A percentile compares a stretch with the other conserved stretches of the same genome.
phyloP scores from a whole-genome alignment of 2,797 vertebrate species.

The Scolopax rusticola region DNA sequence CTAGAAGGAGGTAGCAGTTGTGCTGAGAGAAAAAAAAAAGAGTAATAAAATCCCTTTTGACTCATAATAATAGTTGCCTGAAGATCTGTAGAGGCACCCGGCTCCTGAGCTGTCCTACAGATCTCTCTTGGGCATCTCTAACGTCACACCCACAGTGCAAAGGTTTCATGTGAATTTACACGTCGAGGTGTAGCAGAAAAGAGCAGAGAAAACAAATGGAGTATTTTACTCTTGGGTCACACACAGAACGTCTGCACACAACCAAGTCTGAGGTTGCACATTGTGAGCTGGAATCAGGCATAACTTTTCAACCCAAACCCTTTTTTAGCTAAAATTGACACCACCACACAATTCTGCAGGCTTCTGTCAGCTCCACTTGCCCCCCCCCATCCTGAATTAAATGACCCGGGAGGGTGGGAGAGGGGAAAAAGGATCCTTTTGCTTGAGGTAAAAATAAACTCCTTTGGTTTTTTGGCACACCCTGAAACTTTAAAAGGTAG shows the following conservation, averaged over 20 bases:
- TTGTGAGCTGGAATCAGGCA: neutral
- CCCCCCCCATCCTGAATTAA: accelerated
- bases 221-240: neutral
- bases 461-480: neutral
- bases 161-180: neutral
- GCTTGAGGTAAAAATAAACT: neutral
- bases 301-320: neutral
- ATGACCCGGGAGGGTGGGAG: accelerated
- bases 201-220: neutral
- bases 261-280: neutral
- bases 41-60: neutral
- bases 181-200: accelerated
- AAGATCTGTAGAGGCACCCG: neutral
- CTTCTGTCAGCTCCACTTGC: neutral
- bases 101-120: neutral
- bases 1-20: neutral
- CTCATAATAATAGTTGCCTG: neutral
- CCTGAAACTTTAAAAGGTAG: neutral
- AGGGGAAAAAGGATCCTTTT: neutral
- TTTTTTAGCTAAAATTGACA: neutral
- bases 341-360: neutral
- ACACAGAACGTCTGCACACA: neutral
- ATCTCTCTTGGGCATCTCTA: neutral
- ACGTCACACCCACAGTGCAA: neutral
- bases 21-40: neutral